Base-by-base conservation (phyloP, 2,797 vertebrate species). In the Artibeus jamaicensis region DNA sequence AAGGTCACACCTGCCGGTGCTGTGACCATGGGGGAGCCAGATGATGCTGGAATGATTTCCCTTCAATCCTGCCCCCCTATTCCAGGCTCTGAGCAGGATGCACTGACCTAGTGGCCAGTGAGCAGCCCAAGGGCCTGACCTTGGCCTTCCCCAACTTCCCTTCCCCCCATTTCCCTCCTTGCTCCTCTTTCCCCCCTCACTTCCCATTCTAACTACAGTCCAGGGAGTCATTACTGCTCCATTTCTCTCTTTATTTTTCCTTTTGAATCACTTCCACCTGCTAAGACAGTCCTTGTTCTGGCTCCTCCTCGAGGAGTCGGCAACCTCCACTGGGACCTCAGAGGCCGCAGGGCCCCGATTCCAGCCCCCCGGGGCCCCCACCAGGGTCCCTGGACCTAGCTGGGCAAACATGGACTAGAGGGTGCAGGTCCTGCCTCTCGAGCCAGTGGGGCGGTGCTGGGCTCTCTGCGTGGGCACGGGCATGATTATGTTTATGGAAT, bases 181-280 rank as follows among this genome's bases (percentile, higher is more conserved):
- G n/a, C 24, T 81, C 90, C 78, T 86, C 74, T 59, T 37, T 76
- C 7, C 39, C 83, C 95, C 95, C 94, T 96, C 94, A 87, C 92
- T 73, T 93, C 82, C 93, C 96, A 97, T 95, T 94, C 10, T 59
- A 84, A 95, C 91, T 92, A 46, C 86, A 92, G 93, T 92, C 95
- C 94, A 97, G 97, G 97, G 96, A 87, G 97, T 90, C 97, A 98
- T 98, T 95, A 88, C 96, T 97, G 82, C 95, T 89, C 74, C 97
- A 98, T 98, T 96, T 96, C 93, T 97, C 85, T 97, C 94, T 97
- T 97, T 97, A 82, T 97, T 97, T 98, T 98, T 97, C 93, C 95
- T 97, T 98, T 97, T 94, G 84, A 96, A 95, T 97, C 97, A 97
- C 97, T 96, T 97, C 93, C 94, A 97, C 97, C 89, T 96, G 97